A percentile compares a stretch with the other conserved stretches of the same genome.
These are phyloP conservation scores for Chrosomus eos DNA, from an alignment of 2,797 vertebrate species.

Conservation along the genomic window DNA sequence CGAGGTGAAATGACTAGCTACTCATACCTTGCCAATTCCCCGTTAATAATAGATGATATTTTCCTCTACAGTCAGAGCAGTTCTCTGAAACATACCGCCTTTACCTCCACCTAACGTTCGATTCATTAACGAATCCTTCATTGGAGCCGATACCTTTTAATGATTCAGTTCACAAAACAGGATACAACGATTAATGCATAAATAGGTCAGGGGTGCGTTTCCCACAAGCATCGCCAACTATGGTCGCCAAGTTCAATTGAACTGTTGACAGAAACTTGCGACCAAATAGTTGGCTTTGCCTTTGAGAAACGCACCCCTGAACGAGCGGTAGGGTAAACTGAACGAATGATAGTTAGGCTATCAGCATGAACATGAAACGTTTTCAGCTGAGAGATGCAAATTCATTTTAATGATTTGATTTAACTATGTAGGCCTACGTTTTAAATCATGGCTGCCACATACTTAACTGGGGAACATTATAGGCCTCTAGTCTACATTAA, in stretches of 20 bases:
- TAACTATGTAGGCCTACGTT: background rate
- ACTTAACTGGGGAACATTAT: background rate
- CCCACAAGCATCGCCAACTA: too few species aligned
- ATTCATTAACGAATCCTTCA: background rate
- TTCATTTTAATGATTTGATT: background rate
- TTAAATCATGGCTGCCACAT: background rate
- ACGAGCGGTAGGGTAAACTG: too few species aligned
- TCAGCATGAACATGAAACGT: background rate
- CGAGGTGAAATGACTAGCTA: slow-evolving; percentile 21
- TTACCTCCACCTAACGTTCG: slow-evolving; percentile 5
- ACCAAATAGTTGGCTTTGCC: too few species aligned
- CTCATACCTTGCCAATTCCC: slow-evolving; percentile 10
- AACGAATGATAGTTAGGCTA: background rate
- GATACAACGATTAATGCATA: background rate
- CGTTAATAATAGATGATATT: slow-evolving; percentile 13
- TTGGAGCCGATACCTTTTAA: background rate
- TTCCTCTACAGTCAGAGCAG: background rate
- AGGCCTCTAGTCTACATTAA: too few species aligned
- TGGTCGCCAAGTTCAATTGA: too few species aligned
- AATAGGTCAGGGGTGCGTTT: background rate
- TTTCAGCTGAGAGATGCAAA: background rate
- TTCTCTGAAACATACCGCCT: slow-evolving; percentile 3
- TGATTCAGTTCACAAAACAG: background rate
- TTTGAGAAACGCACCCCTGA: too few species aligned
- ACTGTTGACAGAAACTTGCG: too few species aligned